A percentile compares a stretch with the other conserved stretches of the same genome.
phyloP scores from a whole-genome alignment of 2,888 invertebrate genomes.

The Hirtodrosophila duncani region DNA sequence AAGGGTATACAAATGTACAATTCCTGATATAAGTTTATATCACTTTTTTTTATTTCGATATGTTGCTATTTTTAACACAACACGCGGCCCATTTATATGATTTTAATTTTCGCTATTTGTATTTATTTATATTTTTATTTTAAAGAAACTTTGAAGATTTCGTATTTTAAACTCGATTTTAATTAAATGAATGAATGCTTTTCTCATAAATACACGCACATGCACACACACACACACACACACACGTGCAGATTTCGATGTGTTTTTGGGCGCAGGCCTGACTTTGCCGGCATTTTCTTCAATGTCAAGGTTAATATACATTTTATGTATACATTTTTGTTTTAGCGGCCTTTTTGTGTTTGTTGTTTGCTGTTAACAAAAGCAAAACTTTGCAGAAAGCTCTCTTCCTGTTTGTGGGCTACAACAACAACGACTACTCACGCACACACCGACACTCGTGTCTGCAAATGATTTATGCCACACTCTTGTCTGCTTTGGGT shows the following conservation, averaged over 20 bases:
- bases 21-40: too few relatives aligned
- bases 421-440: slow-evolving; percentile 8
- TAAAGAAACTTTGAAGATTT: slow-evolving; percentile 20
- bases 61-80: slow-evolving; percentile 53
- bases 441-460: slow-evolving; percentile 10
- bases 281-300: slow-evolving; percentile 54
- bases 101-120: slow-evolving; percentile 18
- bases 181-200: slow-evolving; percentile 30
- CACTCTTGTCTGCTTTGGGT: too few relatives aligned
- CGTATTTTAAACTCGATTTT: slow-evolving; percentile 7
- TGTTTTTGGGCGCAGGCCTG: slow-evolving; percentile 33
- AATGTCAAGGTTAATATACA: slow-evolving; percentile 69
- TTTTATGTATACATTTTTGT: slow-evolving; percentile 49
- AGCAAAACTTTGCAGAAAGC: slow-evolving; percentile 57
- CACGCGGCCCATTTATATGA: slow-evolving; percentile 34
- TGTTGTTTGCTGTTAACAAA: slow-evolving; percentile 36
- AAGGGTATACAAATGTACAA: too few relatives aligned
- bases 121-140: slow-evolving; percentile 17
- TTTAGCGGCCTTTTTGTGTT: slow-evolving; percentile 53
- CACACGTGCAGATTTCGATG: slow-evolving; percentile 13
- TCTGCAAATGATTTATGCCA: slow-evolving; percentile 55
- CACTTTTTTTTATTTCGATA: slow-evolving; percentile 19
- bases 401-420: slow-evolving; percentile 57
- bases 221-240: slow-evolving; percentile 5
- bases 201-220: slow-evolving; percentile 8